Percentiles rank a stretch among this genome's conserved stretches.
Evolutionary conservation across 2,888 invertebrate species (phyloP).

Genomic region (Ophion slaviceki): DNA sequence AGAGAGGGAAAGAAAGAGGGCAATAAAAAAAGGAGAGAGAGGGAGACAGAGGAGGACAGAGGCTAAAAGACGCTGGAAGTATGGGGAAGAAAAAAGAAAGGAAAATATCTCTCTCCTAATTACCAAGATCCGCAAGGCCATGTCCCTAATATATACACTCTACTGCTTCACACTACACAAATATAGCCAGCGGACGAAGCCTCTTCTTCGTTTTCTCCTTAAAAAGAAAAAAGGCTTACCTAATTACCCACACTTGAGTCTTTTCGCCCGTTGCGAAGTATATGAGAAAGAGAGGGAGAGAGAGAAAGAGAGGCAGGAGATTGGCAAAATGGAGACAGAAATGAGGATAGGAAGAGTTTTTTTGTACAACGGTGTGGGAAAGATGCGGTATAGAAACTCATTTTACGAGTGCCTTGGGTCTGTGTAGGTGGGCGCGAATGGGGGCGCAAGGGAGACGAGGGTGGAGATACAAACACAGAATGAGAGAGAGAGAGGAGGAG

Average conservation of each 20-base stretch:
- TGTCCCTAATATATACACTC: constrained; percentile 32
- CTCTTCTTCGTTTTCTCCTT: constrained; percentile 49
- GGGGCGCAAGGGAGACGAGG: neutral
- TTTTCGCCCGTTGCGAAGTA: constrained; percentile 36
- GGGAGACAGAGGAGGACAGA: constrained; percentile 24
- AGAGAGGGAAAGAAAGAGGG: constrained; percentile 6
- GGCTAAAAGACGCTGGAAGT: neutral
- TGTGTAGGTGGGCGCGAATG: constrained; percentile 42
- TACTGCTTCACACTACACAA: constrained; percentile 6
- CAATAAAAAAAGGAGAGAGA: constrained; percentile 21
- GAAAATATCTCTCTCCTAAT: constrained; percentile 60
- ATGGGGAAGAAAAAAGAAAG: neutral
- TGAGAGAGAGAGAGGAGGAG: constrained; percentile 4
- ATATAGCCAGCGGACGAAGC: constrained; percentile 31
- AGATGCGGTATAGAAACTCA: constrained; percentile 18
- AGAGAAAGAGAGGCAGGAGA: neutral
- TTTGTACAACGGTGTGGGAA: constrained; percentile 13
- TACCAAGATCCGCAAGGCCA: constrained; percentile 56
- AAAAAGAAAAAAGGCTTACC: constrained; percentile 57
- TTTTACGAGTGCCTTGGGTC: constrained; percentile 36
- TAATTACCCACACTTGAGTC: constrained; percentile 61
- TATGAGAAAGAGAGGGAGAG: constrained; percentile 2
- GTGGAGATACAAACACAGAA: constrained; percentile 13
- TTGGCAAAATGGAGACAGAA: constrained; percentile 5
- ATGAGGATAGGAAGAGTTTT: constrained; percentile 6